Evolutionary conservation across 2,888 invertebrate genomes (phyloP).

Genomic region (Prosopocoilus inquinatus): DNA sequence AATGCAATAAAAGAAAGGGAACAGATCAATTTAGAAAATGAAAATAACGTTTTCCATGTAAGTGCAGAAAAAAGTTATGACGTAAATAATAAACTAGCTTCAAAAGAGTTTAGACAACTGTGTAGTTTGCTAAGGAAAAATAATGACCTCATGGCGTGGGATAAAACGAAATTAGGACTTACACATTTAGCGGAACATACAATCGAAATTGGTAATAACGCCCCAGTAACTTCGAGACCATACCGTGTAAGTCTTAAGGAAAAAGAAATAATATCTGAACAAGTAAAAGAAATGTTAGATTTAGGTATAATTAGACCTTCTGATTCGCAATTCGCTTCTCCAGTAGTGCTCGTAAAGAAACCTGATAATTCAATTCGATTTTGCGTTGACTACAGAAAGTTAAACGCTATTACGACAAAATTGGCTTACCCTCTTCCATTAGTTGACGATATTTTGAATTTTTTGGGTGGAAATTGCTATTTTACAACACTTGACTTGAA

Average conservation of each 20-base stretch:
- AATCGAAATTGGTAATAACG: neutral
- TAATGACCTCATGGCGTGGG: neutral
- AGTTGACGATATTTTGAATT: slow-evolving; percentile 28
- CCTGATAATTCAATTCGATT: neutral
- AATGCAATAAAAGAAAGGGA: no score
- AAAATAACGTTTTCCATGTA: neutral
- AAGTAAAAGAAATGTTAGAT: neutral
- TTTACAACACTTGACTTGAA: slow-evolving; percentile 29
- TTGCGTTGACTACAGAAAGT: slow-evolving; percentile 5
- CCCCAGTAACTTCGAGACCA: neutral
- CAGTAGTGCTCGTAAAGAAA: no score
- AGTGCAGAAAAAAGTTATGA: neutral
- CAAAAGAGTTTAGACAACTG: neutral
- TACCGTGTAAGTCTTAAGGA: neutral
- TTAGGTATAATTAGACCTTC: no score
- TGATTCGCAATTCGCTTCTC: no score
- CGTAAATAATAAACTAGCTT: neutral
- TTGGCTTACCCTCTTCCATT: slow-evolving; percentile 13
- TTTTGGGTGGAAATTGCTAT: slow-evolving; percentile 22
- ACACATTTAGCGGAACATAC: neutral
- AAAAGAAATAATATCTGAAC: neutral
- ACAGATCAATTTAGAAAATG: no score
- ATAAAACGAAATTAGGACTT: neutral
- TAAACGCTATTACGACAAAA: slow-evolving; percentile 5
- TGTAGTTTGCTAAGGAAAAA: neutral